Percentiles rank a stretch among this genome's conserved stretches.
These are phyloP conservation scores for Hucho hucho DNA, from an alignment of 2,113 vertebrate genomes.

Conservation along the genomic window DNA sequence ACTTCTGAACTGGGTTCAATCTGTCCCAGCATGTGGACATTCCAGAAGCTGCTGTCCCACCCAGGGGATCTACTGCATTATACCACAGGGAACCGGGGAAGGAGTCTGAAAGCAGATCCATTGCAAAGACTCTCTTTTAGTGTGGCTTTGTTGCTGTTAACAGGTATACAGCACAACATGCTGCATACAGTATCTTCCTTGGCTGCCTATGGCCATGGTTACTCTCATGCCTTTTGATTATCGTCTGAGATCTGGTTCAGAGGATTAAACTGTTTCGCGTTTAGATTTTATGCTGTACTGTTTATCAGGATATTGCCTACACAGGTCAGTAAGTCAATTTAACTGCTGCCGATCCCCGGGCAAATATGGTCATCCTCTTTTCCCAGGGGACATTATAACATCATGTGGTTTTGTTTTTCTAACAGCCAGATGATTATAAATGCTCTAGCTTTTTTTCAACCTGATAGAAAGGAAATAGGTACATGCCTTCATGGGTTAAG, in stretches of 20 bases:
- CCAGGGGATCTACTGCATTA: slow-evolving; percentile 22
- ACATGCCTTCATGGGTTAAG: slow-evolving; percentile 35
- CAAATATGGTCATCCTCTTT: not conserved
- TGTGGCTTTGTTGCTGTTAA: slow-evolving; percentile 22
- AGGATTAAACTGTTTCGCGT: not conserved
- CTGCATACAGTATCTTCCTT: not conserved
- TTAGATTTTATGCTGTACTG: not conserved
- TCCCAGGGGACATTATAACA: not conserved
- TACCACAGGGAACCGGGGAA: slow-evolving; percentile 29
- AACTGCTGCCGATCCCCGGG: not conserved
- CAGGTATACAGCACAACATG: not conserved
- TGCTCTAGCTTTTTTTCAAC: too few species aligned
- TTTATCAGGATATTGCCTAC: not conserved
- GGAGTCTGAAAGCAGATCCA: slow-evolving; percentile 25
- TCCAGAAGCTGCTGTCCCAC: slow-evolving; percentile 37
- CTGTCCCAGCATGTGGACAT: slow-evolving; percentile 31
- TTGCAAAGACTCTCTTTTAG: slow-evolving; percentile 33
- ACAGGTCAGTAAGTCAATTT: not conserved
- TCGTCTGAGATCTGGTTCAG: not conserved
- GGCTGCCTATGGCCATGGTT: not conserved
- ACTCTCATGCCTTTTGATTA: not conserved
- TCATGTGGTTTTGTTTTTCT: not conserved
- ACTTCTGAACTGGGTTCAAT: slow-evolving; percentile 10
- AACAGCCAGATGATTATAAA: not conserved
- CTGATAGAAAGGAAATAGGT: too few species aligned